Conservation (phyloP, 2,797 vertebrate species). For the Muscicapa striata region DNA sequence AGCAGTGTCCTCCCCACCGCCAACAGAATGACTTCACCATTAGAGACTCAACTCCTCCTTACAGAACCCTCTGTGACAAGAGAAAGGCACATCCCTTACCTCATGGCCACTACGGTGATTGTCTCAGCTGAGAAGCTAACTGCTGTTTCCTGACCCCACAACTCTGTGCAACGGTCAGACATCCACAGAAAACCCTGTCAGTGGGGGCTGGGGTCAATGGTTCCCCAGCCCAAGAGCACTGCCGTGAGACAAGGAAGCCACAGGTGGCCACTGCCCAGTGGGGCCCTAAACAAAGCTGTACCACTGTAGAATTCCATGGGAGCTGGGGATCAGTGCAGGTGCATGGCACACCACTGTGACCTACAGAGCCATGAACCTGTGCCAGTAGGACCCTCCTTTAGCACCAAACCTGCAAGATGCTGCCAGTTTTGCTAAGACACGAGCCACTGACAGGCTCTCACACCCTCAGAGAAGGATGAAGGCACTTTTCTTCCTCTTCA, state of each 20-base stretch:
- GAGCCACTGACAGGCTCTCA: background rate
- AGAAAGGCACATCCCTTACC: too few species aligned
- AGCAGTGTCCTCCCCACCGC: background rate
- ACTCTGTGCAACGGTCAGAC: background rate
- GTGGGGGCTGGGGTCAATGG: rapidly evolving
- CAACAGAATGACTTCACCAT: background rate
- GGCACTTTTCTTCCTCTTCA: background rate
- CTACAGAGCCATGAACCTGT: rapidly evolving
- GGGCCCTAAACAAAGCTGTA: background rate
- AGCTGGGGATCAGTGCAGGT: background rate
- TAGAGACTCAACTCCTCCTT: background rate
- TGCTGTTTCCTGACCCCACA: background rate
- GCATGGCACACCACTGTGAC: rapidly evolving
- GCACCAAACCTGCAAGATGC: background rate
- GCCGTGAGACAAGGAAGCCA: background rate
- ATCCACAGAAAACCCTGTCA: background rate
- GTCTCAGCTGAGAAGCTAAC: background rate
- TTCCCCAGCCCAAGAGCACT: background rate
- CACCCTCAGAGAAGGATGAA: background rate
- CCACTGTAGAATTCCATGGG: rapidly evolving
- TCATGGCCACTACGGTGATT: too few species aligned
- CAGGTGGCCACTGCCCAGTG: background rate
- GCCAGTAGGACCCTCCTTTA: background rate
- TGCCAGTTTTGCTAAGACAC: background rate
- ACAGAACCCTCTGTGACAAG: background rate